Base-by-base conservation (phyloP, 64 coral and sea anemone genomes). In the Stichodactyla helianthus region DNA sequence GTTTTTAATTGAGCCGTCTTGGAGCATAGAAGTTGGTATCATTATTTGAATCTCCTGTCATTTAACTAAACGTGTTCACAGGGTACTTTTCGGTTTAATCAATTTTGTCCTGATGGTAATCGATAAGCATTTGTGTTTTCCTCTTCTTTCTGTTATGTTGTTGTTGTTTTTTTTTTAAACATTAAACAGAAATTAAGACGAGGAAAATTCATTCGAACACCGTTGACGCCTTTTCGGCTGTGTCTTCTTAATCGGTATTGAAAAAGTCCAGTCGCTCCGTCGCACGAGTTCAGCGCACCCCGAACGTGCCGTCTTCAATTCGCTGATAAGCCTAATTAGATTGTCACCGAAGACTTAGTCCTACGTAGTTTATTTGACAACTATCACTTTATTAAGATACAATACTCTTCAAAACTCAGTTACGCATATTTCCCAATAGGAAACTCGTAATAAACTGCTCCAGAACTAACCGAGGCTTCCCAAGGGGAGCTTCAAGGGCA, bases 191-290 rank as follows among this genome's bases (percentile, higher is more conserved):
- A 52, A 81, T 81, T 54, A 81, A 51, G 54, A 79, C 6, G 31
- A 54, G 50, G 78, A 53, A 81, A 54, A 44, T 50, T 79, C 77
- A 23, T 17, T 60, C 18, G 59, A 60, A 65, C 15, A 53, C 52
- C 16, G 51, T 54, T 81, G 78, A 81, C 78, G 78, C 78, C 78
- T 81, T 16, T 19, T 51, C 35, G 78, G 26, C 78, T 81, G 17
- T 79, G 6, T 51, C 78, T 52, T 4, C n/a, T 17, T 81, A 81
- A 81, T 81, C 53, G 52, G 11, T 50, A 20, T 81, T 81, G 78
- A 52, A 52, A 19, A 44, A 19, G 7, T 51, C n/a, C 52, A 81
- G 78, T 54, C 78, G 52, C 7, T 16, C 17, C 50, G 78, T 81
- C 78, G 78, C 78, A 81, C 78, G 78, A 81, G 78, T 50, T 81